phyloP scores from a whole-genome alignment of 2,888 invertebrate species.

The Patella pellucida region DNA sequence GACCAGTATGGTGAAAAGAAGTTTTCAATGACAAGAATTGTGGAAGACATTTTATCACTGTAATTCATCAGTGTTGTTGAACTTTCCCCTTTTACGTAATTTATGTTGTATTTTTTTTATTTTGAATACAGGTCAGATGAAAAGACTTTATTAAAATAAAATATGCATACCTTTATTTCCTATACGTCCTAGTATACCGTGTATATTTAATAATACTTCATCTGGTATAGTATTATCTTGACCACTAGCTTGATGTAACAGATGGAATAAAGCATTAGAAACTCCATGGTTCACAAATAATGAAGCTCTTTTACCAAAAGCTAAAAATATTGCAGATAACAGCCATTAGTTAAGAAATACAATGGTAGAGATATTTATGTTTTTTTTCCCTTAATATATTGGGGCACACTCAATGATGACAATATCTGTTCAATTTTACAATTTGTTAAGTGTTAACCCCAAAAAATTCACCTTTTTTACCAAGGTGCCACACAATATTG shows the following conservation, averaged over 20 bases:
- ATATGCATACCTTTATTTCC: constrained; percentile 64
- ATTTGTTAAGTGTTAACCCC: no score
- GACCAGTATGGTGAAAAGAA: no score
- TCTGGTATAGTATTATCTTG: constrained; percentile 51
- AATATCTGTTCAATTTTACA: background rate
- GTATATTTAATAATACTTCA: constrained; percentile 58
- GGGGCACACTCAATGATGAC: background rate
- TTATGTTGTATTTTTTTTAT: no score
- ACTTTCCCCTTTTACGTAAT: no score
- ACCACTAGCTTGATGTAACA: constrained; percentile 56
- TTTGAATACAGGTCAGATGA: no score
- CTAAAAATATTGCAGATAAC: constrained; percentile 40
- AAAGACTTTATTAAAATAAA: no score
- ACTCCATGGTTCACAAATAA: constrained; percentile 64
- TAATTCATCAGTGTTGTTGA: no score
- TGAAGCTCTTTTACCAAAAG: constrained; percentile 59
- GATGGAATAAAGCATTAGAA: constrained; percentile 60
- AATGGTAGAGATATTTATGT: background rate
- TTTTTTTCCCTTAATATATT: background rate
- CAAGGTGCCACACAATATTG: no score
- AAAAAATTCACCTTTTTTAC: no score
- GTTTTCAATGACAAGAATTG: no score
- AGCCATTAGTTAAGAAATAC: background rate
- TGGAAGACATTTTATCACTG: no score
- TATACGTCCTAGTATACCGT: constrained; percentile 64